Evolutionary conservation across 2,797 vertebrate species (phyloP), one percentile per base, ranked within the genome.

Genomic region (Arnoldichthys spilopterus): DNA sequence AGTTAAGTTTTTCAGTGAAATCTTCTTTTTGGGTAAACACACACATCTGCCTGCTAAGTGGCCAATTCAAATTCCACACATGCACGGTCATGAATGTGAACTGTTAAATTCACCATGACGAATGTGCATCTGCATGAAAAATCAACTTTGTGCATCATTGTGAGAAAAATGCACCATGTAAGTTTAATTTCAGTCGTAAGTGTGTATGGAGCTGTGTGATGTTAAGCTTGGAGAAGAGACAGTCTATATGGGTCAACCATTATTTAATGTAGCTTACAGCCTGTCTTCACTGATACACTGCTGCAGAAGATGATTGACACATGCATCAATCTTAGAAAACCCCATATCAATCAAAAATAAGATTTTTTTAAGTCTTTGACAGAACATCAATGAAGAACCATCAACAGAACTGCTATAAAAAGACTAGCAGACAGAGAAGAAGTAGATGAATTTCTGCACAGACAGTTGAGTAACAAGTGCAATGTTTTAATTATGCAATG

Each of bases 301-400:
- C 32, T 40, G 43, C 6, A 43, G 28, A 18, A 18, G 16, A 62
- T 34, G 59, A 62, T 12, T 32, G 59, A 62, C 59, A 62, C 15
- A 22, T 62, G 59, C 30, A 9, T 62, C 59, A 6, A 34, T 62
- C 59, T 59, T 47, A 69, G 13, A 69, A 68, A 47, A 49, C 3
- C 45, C 15, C 16, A 24, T n/a, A 30, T 69, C 66, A 28, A 69
- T 49, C 66, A 69, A 69, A 49, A 0, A 34, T 1, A 28, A 68
- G n/a, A 11, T 12, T 26, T 11, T 69, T 30, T 28, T 28, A 20
- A 3, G 20, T 4, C 4, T 69, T 28, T 30, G 43, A 49, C 66
- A 68, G 43, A 68, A 62, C 6, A 20, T 62, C 59, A 34, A 28
- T 49, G 66, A 51, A 68, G 1, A 30, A 12, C 59, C 12, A 32